A percentile compares a stretch with the other conserved stretches of the same genome.
phyloP scores from a whole-genome alignment of 2,797 vertebrate genomes.

The Paedocypris micromegethes region DNA sequence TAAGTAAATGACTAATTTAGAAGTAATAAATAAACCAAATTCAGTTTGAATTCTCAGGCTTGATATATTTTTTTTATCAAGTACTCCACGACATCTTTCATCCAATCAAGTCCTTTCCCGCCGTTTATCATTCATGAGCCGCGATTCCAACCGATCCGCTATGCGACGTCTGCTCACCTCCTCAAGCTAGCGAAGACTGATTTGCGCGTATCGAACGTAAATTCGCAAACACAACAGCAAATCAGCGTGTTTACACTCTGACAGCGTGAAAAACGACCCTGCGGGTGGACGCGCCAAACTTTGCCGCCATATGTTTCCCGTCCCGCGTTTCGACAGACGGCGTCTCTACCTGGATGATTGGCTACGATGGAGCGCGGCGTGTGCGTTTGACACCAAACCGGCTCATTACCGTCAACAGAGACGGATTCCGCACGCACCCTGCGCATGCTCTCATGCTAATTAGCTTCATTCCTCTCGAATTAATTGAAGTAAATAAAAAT shows the following conservation, averaged over 20 bases:
- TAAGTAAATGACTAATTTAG: no score
- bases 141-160: no score
- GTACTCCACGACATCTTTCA: no score
- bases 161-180: no score
- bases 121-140: no score
- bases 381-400: constrained; percentile 26
- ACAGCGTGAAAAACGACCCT: constrained; percentile 31
- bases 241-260: constrained; percentile 17
- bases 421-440: constrained; percentile 6
- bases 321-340: constrained; percentile 20
- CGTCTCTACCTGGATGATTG: constrained; percentile 20
- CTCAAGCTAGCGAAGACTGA: neutral
- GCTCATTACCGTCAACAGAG: constrained; percentile 36
- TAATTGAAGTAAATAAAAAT: constrained; percentile 75
- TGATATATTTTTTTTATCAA: no score
- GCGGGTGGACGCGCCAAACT: constrained; percentile 28
- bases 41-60: no score
- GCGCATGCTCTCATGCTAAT: constrained; percentile 59
- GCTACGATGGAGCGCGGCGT: constrained; percentile 43
- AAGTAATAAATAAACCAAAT: no score
- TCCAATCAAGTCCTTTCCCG: no score
- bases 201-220: neutral
- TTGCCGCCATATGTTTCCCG: constrained; percentile 34
- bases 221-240: constrained; percentile 29
- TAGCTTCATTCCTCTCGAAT: constrained; percentile 67